Evolutionary conservation across 1,140 invertebrate species (phyloP), one percentile per base, ranked within the genome.

Genomic region (Drosophila malerkotliana): DNA sequence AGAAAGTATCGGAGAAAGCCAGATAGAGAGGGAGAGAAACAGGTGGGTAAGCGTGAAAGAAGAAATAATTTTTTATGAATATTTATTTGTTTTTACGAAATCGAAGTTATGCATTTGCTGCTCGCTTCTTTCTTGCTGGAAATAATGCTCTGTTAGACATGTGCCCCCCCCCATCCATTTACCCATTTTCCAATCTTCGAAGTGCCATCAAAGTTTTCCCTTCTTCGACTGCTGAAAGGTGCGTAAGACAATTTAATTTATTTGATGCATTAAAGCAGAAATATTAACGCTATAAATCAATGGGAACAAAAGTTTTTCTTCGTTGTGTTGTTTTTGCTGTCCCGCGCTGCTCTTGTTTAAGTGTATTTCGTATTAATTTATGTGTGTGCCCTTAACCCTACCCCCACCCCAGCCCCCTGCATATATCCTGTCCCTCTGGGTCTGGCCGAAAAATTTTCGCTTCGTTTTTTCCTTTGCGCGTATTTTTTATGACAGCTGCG

Each of bases 201-300:
- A 57, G 61, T 48, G 72, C 44, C 67, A 52, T 85, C 77, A 87
- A 87, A 87, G 64, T 81, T 85, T 80, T 45, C 21, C 64, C 73
- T 56, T 62, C 71, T 67, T 75, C 63, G 26, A 61, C 54, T 68
- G 66, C 48, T 72, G 61, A 82, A 87, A 87, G 83, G 83, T 87
- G 82, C 83, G 83, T 83, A 87, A 88, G 83, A 88, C 83, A 88
- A 88, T 88, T 88, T 88, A 88, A 88, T 88, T 88, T 88, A 88
- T 88, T 88, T 83, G 83, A 88, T 77, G 83, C 83, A 88, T 88
- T 88, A 88, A 83, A 88, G 83, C 72, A 79, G 72, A 88, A 88
- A 88, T 88, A 88, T 88, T 88, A 88, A 76, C 79, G 83, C 83
- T 72, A 88, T 88, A 88, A 88, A 88, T 88, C 83, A 88, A 88